Evolutionary conservation across 2,888 invertebrate species (phyloP).

Genomic region (Agonopterix subpropinquella): DNA sequence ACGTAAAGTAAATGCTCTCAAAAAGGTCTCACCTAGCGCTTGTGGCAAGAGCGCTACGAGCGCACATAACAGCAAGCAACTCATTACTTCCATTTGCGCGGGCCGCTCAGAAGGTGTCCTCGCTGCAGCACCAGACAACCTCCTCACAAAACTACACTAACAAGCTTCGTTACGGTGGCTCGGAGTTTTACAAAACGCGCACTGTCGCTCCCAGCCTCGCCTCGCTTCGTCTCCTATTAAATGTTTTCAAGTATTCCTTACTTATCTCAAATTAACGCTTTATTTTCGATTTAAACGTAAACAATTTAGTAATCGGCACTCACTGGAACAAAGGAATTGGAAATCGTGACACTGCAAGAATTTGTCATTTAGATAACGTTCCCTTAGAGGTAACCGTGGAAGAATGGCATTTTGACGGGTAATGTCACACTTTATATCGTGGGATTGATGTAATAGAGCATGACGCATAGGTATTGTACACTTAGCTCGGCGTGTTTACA

Average conservation of each 20-base stretch:
- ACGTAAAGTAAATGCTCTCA: slow-evolving; percentile 16
- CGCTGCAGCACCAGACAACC: slow-evolving; percentile 48
- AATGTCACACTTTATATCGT: background rate
- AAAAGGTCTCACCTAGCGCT: slow-evolving; percentile 44
- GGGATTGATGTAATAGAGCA: background rate
- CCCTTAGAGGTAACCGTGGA: background rate
- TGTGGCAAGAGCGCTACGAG: slow-evolving; percentile 40
- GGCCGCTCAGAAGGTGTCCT: slow-evolving; percentile 46
- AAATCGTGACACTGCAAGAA: background rate
- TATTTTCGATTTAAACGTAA: background rate
- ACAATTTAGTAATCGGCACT: background rate
- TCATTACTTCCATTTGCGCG: slow-evolving; percentile 65
- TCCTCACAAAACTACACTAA: slow-evolving; percentile 62
- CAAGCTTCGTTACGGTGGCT: slow-evolving; percentile 62
- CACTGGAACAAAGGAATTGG: background rate
- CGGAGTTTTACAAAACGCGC: slow-evolving; percentile 48
- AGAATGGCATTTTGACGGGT: background rate
- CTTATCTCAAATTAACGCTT: slow-evolving; percentile 13
- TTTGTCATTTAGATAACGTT: background rate
- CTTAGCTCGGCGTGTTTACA: slow-evolving; percentile 12
- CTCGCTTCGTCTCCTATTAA: slow-evolving; percentile 32
- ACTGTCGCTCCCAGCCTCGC: slow-evolving; percentile 26
- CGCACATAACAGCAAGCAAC: slow-evolving; percentile 53
- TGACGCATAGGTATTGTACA: slow-evolving; percentile 11
- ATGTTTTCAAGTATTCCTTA: slow-evolving; percentile 39